Conservation (phyloP, 2,113 vertebrate species). For the Noctilio leporinus region DNA sequence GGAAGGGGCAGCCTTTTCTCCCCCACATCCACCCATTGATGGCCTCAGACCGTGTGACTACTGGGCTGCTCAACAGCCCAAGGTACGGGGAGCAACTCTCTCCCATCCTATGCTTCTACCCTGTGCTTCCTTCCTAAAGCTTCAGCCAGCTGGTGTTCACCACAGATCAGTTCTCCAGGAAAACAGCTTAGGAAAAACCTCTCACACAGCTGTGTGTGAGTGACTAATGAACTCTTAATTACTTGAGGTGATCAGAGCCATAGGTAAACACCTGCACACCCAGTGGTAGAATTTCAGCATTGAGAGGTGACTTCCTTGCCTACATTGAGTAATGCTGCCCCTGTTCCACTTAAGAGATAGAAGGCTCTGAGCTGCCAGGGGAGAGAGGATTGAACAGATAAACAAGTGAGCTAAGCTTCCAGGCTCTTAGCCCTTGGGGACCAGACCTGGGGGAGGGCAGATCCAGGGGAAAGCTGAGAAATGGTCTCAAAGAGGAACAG, state of each 20-base stretch:
- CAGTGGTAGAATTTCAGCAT: neutral
- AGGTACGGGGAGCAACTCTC: neutral
- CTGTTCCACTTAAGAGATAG: neutral
- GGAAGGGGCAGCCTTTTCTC: neutral
- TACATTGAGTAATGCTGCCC: neutral
- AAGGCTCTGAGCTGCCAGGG: neutral
- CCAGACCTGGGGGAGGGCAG: neutral
- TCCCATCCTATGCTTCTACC: neutral
- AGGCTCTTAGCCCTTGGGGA: neutral
- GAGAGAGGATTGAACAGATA: neutral
- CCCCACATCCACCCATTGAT: neutral
- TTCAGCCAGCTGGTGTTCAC: neutral
- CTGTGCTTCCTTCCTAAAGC: neutral
- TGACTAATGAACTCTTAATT: neutral
- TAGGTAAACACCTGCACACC: neutral
- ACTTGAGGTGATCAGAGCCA: neutral
- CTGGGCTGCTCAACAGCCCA: neutral
- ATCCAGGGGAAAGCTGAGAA: conserved; percentile 21
- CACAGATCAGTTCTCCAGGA: neutral
- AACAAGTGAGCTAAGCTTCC: conserved; percentile 21
- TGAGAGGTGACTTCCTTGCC: neutral
- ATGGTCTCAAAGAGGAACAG: neutral
- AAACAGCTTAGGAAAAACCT: conserved; percentile 22
- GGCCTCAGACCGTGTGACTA: neutral
- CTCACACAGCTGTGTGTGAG: neutral